Percentiles rank a stretch among this genome's conserved stretches.
These are phyloP conservation scores for Augochlorella aurata DNA, from an alignment of 2,888 invertebrate species.

Conservation along the genomic window DNA sequence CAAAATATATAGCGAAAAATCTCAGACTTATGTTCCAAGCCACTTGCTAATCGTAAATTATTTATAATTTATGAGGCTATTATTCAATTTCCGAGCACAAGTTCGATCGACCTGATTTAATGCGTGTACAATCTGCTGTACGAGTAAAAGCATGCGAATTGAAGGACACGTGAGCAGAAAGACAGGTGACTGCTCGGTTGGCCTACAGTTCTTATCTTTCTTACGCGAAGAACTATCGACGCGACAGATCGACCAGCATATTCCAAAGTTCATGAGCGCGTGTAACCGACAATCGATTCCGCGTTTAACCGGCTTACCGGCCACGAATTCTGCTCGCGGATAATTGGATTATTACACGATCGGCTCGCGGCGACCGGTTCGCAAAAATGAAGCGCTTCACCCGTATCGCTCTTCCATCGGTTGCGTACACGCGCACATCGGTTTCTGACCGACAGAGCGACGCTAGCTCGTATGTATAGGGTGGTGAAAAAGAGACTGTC, in stretches of 20 bases:
- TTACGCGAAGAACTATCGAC: background rate
- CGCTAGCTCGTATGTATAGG: background rate
- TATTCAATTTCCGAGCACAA: too few relatives aligned
- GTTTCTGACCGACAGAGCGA: slow-evolving; percentile 9
- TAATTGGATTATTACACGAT: slow-evolving; percentile 50
- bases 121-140: too few relatives aligned
- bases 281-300: background rate
- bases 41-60: too few relatives aligned
- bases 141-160: too few relatives aligned
- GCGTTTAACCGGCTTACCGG: background rate
- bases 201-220: background rate
- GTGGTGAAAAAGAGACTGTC: background rate
- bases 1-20: too few relatives aligned
- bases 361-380: background rate
- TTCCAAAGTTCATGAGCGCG: background rate
- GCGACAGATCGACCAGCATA: background rate
- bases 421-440: slow-evolving; percentile 27
- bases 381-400: slow-evolving; percentile 44
- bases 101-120: too few relatives aligned
- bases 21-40: too few relatives aligned
- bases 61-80: too few relatives aligned
- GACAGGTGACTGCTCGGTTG: background rate
- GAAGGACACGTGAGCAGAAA: background rate
- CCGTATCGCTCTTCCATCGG: slow-evolving; percentile 32
- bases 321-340: slow-evolving; percentile 12